Conservation (phyloP, 2,113 vertebrate genomes). For the Electrona antarctica region DNA sequence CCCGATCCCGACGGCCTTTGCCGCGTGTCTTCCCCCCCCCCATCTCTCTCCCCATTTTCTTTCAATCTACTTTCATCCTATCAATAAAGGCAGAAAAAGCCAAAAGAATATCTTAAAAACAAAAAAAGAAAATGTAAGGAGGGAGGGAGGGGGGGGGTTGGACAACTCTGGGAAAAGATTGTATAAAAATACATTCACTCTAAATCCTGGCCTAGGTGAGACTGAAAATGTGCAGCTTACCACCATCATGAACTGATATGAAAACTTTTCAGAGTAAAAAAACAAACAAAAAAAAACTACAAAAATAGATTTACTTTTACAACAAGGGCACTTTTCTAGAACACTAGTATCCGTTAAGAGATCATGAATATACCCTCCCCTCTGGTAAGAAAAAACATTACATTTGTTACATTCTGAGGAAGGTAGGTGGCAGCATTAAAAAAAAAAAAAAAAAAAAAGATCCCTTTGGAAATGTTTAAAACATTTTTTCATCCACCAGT, state of each 20-base stretch:
- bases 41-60: too few species aligned
- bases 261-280: neutral
- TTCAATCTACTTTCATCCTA: too few species aligned
- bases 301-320: conserved; percentile 52
- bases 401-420: conserved; percentile 54
- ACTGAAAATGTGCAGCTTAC: conserved; percentile 10
- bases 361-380: neutral
- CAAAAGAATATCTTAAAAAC: too few species aligned
- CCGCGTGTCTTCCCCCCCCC: too few species aligned
- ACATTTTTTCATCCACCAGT: neutral
- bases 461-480: conserved; percentile 27
- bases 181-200: conserved; percentile 72
- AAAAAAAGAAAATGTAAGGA: too few species aligned
- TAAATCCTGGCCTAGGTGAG: conserved; percentile 61
- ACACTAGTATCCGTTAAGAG: conserved; percentile 5
- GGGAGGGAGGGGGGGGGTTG: too few species aligned
- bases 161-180: conserved; percentile 1
- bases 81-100: too few species aligned
- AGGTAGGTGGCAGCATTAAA: conserved; percentile 41
- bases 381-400: neutral
- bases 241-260: conserved; percentile 29
- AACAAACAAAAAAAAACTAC: conserved; percentile 9
- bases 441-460: neutral
- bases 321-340: conserved; percentile 67
- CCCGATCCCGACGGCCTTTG: too few species aligned